A percentile compares a stretch with the other conserved stretches of the same genome.
Evolutionary conservation across 2,888 invertebrate genomes (phyloP).

Genomic region (Eurytoma californica): DNA sequence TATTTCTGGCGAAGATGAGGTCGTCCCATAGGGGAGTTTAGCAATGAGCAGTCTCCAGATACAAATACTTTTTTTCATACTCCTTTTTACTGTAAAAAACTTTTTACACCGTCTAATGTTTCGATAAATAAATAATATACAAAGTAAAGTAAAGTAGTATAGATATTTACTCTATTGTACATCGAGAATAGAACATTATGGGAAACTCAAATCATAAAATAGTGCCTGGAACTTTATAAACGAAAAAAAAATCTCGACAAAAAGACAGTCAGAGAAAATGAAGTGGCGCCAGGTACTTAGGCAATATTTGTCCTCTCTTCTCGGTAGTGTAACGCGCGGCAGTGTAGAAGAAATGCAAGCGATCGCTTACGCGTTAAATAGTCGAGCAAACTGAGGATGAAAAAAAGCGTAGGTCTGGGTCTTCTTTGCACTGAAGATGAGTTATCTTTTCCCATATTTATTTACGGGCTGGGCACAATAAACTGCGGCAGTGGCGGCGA

Average conservation of each 20-base stretch:
- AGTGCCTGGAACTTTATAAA: neutral
- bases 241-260: neutral
- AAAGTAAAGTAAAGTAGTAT: too few species aligned
- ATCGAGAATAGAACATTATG: neutral
- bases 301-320: constrained; percentile 11
- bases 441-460: constrained; percentile 58
- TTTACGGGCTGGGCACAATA: constrained; percentile 60
- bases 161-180: neutral
- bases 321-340: neutral
- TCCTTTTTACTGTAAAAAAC: too few species aligned
- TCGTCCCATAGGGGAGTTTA: neutral
- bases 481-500: constrained; percentile 48
- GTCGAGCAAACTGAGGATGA: constrained; percentile 6
- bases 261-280: constrained; percentile 9
- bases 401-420: neutral
- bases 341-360: constrained; percentile 11
- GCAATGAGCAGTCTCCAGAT: neutral
- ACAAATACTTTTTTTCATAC: neutral
- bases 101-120: too few species aligned
- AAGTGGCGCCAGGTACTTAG: constrained; percentile 27
- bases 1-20: constrained; percentile 43
- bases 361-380: constrained; percentile 33
- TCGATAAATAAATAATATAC: too few species aligned
- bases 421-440: constrained; percentile 39
- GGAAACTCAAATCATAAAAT: neutral